Base-by-base conservation (phyloP, 2,888 invertebrate genomes). In the Elmis aenea region DNA sequence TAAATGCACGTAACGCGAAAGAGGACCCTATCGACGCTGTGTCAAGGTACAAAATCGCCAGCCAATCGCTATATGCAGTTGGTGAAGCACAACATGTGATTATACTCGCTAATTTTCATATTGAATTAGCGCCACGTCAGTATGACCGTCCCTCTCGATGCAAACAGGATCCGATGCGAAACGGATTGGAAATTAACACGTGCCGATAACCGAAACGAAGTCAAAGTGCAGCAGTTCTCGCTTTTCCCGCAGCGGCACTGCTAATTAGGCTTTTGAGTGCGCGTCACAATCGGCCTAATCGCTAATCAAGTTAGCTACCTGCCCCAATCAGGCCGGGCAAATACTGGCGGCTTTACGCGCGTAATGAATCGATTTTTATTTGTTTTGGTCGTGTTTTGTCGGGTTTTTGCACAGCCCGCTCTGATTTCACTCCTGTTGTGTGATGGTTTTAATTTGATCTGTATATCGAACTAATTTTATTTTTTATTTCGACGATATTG, bases 221-320 rank as follows among this genome's bases (percentile, higher is more conserved):
- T 24, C 38, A 31, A 34, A 34, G 30, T 33, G 39, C 29, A 39
- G 45, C 45, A 46, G 53, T 48, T 48, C 50, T 48, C 52, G 50
- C 49, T 54, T 54, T 51, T 51, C 52, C 56, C 51, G 47, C 52
- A 50, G 52, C 46, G 53, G 55, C 53, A 50, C 49, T 58, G 61
- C 59, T 67, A 67, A 68, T 67, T 67, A 67, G 60, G 60, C 63
- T 65, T 66, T 68, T 66, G 67, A 66, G 61, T 59, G 57, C 59
- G 64, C 66, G 64, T 67, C 66, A 67, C 65, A 67, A 67, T 67
- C 66, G 61, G 62, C 61, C 66, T 67, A 68, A 67, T 68, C 67
- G 62, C 67, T 67, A 68, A 67, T 68, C 68, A 68, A 67, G 62
- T 67, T 67, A 67, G 59, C 66, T 64, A 65, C 64, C 67, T 65